phyloP scores from a whole-genome alignment of 2,113 vertebrate genomes.

The Morphnarchus princeps region DNA sequence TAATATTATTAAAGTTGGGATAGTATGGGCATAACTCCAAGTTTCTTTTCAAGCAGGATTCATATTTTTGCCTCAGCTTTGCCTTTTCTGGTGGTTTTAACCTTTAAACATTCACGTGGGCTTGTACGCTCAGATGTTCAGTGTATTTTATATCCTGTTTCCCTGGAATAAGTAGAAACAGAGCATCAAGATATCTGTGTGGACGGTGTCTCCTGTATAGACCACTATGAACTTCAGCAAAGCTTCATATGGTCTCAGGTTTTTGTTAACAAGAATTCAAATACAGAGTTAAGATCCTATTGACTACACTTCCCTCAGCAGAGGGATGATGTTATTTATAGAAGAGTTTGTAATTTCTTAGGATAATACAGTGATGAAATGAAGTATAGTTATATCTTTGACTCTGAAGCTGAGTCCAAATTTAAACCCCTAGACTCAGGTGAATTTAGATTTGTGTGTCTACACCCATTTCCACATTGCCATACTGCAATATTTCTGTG shows the following conservation, averaged over 20 bases:
- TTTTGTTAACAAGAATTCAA: not conserved
- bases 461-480: not conserved
- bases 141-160: not conserved
- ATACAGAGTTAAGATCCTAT: not conserved
- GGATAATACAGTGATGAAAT: not conserved
- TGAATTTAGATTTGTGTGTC: not conserved
- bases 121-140: not conserved
- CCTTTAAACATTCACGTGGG: not conserved
- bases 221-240: not conserved
- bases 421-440: not conserved
- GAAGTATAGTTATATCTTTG: not conserved
- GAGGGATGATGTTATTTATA: not conserved
- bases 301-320: not conserved
- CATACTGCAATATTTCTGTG: not conserved
- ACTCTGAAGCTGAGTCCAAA: not conserved
- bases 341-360: not conserved
- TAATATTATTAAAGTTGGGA: not conserved
- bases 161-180: not conserved
- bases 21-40: not conserved
- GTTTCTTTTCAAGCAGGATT: not conserved
- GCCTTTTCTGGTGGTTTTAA: not conserved
- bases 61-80: not conserved
- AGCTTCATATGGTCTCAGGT: not conserved
- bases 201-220: not conserved
- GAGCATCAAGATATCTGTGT: not conserved